These are phyloP conservation scores for Torymus auratus DNA, from an alignment of 2,888 invertebrate genomes.

Conservation along the genomic window DNA sequence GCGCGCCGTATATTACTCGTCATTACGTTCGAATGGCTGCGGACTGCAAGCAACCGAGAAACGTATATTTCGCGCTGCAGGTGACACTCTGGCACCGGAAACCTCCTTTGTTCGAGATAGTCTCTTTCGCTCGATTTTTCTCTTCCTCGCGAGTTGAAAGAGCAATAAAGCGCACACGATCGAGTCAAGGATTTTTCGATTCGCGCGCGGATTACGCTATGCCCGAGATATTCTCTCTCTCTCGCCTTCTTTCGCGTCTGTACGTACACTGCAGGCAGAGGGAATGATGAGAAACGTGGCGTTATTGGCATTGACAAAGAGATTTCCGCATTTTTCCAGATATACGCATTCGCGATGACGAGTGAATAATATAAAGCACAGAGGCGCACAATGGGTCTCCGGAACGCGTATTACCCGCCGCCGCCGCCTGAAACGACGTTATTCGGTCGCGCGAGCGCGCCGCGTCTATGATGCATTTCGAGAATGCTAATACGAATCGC, in stretches of 20 bases:
- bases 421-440: not conserved
- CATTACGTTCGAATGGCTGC: conserved; percentile 32
- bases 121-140: not conserved
- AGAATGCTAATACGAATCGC: conserved; percentile 23
- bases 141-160: not conserved
- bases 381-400: no score
- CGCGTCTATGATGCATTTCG: not conserved
- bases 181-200: no score
- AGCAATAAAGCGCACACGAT: not conserved
- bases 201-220: not conserved
- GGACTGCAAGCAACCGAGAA: no score
- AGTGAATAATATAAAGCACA: no score
- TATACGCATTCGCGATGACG: no score
- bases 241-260: no score
- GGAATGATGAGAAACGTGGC: not conserved
- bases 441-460: not conserved
- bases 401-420: not conserved
- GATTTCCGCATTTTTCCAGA: conserved; percentile 29
- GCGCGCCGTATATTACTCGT: conserved; percentile 28
- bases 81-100: conserved; percentile 25
- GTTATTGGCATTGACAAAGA: conserved; percentile 22
- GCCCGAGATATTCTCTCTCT: no score
- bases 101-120: not conserved
- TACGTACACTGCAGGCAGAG: no score
- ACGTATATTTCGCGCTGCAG: conserved; percentile 30